Evolutionary conservation across 2,113 vertebrate species (phyloP).

Genomic region (Neofelis nebulosa): DNA sequence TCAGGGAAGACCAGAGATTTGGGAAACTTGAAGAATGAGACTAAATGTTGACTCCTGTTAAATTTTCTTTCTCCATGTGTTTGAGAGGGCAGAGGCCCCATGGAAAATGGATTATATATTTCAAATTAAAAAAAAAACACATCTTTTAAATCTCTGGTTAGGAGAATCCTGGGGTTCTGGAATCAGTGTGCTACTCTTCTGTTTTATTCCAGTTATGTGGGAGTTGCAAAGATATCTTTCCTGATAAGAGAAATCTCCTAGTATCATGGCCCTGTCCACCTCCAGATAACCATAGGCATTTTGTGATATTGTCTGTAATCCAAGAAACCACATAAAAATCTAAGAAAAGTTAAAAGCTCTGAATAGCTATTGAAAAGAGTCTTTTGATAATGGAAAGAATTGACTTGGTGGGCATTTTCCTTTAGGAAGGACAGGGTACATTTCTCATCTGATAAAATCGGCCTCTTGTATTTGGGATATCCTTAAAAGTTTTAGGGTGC

Average conservation of each 20-base stretch:
- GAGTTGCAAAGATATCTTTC: not conserved
- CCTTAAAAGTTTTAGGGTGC: not conserved
- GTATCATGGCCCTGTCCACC: not conserved
- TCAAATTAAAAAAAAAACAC: not conserved
- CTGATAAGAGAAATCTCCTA: not conserved
- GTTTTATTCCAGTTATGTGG: not conserved
- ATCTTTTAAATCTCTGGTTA: not conserved
- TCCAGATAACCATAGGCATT: not conserved
- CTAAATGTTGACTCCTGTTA: conserved; percentile 70
- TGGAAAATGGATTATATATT: not conserved
- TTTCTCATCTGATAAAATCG: not conserved
- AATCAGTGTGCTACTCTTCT: not conserved
- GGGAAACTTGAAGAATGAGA: conserved; percentile 73
- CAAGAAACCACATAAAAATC: not conserved
- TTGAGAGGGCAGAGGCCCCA: not conserved
- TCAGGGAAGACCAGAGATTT: conserved; percentile 79
- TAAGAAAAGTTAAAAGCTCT: not conserved
- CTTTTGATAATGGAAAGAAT: not conserved
- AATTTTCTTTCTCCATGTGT: not conserved
- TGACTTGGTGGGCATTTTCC: not conserved
- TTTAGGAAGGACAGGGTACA: not conserved
- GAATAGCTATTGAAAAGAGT: not conserved
- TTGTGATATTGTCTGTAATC: not conserved
- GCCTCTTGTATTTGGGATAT: not conserved
- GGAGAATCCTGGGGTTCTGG: not conserved